Evolutionary conservation across 1,140 invertebrate genomes (phyloP), one percentile per base, ranked within the genome.

Genomic region (Drosophila lacteicornis): DNA sequence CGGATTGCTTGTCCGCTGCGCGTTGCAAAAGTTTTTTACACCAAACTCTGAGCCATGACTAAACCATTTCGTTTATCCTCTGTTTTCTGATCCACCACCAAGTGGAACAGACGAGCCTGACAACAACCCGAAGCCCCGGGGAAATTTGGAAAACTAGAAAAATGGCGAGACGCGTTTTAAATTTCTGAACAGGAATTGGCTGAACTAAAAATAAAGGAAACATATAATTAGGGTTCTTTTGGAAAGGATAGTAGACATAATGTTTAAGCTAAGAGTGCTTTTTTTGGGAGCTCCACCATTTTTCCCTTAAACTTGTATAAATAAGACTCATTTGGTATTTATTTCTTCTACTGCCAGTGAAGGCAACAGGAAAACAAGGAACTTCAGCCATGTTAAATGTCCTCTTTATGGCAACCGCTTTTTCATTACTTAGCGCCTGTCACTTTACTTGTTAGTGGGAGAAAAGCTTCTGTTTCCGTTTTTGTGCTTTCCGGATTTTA

Each of bases 81-180:
- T n/a, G 25, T 36, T 49, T 36, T 25, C 38, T 58, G 62, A 65
- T 57, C 19, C 40, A 65, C 17, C 19, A 59, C 22, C 22, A 62
- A 46, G 22, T 42, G 25, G 27, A 43, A 57, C 38, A 65, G 51
- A 22, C 17, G 38, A 65, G 25, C 12, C 15, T 51, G 45, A 33
- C 30, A 68, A 50, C 36, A 42, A 13, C 9, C 27, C 15, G 8
- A 68, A 33, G 63, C 25, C 33, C 49, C 36, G 45, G 47, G 59
- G 66, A 63, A 68, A 68, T 30, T 38, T 36, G 36, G 27, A 13
- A 42, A 50, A 50, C 36, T 63, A 47, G 40, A 8, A 69, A 65
- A 46, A 53, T 38, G 36, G n/a, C 19, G 25, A 13, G 30, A 22
- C 17, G 13, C 11, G 27, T n/a, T 47, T 47, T 60, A 33, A 60